Evolutionary conservation across 2,888 invertebrate genomes (phyloP).

Genomic region (Linyphia triangularis): DNA sequence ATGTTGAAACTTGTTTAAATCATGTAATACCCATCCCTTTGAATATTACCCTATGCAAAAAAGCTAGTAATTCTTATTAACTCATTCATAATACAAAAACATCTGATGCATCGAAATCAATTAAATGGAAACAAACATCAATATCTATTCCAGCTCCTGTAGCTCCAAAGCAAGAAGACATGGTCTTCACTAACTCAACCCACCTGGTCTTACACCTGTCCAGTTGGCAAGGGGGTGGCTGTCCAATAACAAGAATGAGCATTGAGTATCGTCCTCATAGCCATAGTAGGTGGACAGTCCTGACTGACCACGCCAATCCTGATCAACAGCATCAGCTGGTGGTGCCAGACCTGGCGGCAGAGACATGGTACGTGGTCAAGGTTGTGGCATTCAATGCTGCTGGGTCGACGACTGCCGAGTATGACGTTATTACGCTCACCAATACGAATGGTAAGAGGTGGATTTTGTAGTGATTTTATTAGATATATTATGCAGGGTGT

Average conservation of each 20-base stretch:
- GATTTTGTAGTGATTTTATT: not conserved
- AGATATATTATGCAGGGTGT: not conserved
- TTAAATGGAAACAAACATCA: too few species aligned
- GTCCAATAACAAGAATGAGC: conserved; percentile 80
- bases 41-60: too few species aligned
- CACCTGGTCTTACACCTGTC: conserved; percentile 80
- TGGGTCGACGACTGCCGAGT: conserved; percentile 78
- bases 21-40: too few species aligned
- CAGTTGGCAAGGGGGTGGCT: conserved; percentile 80
- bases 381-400: conserved; percentile 78
- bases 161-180: conserved; percentile 79
- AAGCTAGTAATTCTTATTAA: too few species aligned
- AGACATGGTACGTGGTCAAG: conserved; percentile 78
- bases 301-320: conserved; percentile 77
- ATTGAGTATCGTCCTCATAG: conserved; percentile 79
- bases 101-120: too few species aligned
- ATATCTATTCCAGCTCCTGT: conserved; percentile 81
- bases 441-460: conserved; percentile 77
- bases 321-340: conserved; percentile 77
- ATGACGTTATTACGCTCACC: conserved; percentile 78
- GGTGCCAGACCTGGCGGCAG: conserved; percentile 77
- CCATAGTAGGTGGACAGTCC: conserved; percentile 76
- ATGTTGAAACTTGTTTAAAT: too few species aligned
- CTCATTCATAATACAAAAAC: too few species aligned
- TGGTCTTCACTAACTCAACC: conserved; percentile 80